Conservation (phyloP, 2,113 vertebrate genomes). For the Noturus placidus region DNA sequence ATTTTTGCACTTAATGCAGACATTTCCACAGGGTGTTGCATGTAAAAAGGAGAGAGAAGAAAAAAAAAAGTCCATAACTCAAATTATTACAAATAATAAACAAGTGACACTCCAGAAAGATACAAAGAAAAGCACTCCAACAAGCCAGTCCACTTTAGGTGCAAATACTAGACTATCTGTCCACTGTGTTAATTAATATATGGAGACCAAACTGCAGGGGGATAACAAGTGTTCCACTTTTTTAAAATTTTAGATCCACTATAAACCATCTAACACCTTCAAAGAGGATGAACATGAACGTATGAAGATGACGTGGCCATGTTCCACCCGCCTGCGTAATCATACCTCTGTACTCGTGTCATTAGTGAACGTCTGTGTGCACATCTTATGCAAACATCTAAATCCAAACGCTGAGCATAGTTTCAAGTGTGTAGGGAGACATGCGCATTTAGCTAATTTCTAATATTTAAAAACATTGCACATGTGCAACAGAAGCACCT, state of each 20-base stretch:
- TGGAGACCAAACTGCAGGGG: not conserved
- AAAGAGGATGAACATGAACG: not conserved
- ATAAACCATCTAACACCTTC: not conserved
- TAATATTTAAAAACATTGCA: slow-evolving; percentile 22
- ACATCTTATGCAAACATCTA: not conserved
- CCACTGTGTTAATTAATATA: not conserved
- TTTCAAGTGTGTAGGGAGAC: slow-evolving; percentile 4
- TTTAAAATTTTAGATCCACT: not conserved
- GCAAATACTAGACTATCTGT: slow-evolving; percentile 36
- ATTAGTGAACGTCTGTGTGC: slow-evolving; percentile 7
- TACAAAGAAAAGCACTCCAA: slow-evolving; percentile 29
- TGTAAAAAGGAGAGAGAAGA: slow-evolving; percentile 23
- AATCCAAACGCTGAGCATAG: not conserved
- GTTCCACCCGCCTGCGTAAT: not conserved
- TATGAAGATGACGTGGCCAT: not conserved
- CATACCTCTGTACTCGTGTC: not conserved
- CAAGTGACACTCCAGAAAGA: slow-evolving; percentile 36
- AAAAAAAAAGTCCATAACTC: slow-evolving; percentile 11
- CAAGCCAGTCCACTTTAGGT: slow-evolving; percentile 37
- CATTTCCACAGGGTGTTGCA: slow-evolving; percentile 64
- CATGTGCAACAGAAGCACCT: slow-evolving; percentile 49
- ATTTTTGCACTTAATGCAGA: slow-evolving; percentile 53
- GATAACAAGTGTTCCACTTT: slow-evolving; percentile 15
- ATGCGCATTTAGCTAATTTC: slow-evolving; percentile 35
- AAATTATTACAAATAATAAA: slow-evolving; percentile 46